phyloP scores from a whole-genome alignment of 2,888 invertebrate species.

The Diachrysia chrysitis region DNA sequence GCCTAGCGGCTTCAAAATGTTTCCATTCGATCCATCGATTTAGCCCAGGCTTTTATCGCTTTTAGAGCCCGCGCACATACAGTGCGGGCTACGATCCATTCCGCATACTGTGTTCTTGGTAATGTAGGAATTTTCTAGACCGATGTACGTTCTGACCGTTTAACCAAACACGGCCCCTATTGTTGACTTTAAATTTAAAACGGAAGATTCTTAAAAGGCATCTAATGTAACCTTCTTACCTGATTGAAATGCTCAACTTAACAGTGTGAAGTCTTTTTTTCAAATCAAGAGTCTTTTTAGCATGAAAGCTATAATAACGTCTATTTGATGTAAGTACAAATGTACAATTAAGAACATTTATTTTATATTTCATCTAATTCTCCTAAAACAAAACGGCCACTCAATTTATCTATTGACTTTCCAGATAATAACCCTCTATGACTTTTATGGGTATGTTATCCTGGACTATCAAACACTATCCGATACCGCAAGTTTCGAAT shows the following conservation, averaged over 20 bases:
- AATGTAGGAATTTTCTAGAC: conserved; percentile 6
- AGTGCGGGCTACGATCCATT: background rate
- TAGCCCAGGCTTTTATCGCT: conserved; percentile 5
- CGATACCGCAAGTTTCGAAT: conserved; percentile 44
- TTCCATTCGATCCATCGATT: conserved; percentile 6
- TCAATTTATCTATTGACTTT: conserved; percentile 42
- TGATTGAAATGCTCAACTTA: background rate
- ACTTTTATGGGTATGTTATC: conserved; percentile 39
- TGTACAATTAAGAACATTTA: background rate
- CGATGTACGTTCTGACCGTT: conserved; percentile 1
- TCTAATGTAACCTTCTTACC: background rate
- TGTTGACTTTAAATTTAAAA: background rate
- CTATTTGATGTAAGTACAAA: too few relatives aligned
- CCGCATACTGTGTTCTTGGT: conserved; percentile 5
- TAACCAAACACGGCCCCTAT: background rate
- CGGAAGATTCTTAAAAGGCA: too few relatives aligned
- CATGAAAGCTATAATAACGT: too few relatives aligned
- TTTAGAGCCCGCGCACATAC: background rate
- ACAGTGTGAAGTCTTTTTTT: background rate
- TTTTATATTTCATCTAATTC: background rate
- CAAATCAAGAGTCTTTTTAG: too few relatives aligned
- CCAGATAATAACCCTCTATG: conserved; percentile 17
- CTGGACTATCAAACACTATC: conserved; percentile 34
- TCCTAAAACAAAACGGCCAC: background rate
- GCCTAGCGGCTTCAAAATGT: background rate